phyloP scores from a whole-genome alignment of 2,113 vertebrate species.

The Ascaphus truei region DNA sequence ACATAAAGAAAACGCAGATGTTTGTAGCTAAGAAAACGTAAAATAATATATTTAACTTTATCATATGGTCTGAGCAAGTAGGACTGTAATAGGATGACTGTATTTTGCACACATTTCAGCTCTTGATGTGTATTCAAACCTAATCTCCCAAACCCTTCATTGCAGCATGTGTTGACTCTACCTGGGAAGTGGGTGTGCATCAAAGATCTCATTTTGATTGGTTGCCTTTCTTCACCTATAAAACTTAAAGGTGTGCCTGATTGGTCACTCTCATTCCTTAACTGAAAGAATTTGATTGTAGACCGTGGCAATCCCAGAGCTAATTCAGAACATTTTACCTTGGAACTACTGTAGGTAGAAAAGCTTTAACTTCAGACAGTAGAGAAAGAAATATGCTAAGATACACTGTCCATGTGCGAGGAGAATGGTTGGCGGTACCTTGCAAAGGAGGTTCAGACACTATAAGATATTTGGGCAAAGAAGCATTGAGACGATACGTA shows the following conservation, averaged over 20 bases:
- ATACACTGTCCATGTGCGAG: constrained; percentile 87
- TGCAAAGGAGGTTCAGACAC: constrained; percentile 64
- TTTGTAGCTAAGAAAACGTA: no score
- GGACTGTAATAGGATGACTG: no score
- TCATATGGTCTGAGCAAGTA: no score
- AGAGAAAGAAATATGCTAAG: constrained; percentile 68
- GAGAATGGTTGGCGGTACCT: constrained; percentile 91
- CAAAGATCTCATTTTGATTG: background rate
- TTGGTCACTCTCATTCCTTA: background rate
- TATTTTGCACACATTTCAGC: no score
- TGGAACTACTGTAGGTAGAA: background rate
- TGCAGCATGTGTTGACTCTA: background rate
- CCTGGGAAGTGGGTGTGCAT: background rate
- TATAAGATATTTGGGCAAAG: constrained; percentile 78
- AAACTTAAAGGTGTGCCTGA: background rate
- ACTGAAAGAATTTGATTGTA: background rate
- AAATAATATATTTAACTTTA: no score
- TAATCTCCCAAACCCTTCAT: no score
- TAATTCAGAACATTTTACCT: background rate
- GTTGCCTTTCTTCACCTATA: background rate
- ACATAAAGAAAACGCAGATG: no score
- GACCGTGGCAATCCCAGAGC: rapidly evolving
- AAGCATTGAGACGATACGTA: constrained; percentile 83
- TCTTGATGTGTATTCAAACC: no score
- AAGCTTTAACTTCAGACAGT: background rate